Evolutionary conservation across 1,140 invertebrate genomes (phyloP), one percentile per base, ranked within the genome.

Genomic region (Saxidomus purpurata): DNA sequence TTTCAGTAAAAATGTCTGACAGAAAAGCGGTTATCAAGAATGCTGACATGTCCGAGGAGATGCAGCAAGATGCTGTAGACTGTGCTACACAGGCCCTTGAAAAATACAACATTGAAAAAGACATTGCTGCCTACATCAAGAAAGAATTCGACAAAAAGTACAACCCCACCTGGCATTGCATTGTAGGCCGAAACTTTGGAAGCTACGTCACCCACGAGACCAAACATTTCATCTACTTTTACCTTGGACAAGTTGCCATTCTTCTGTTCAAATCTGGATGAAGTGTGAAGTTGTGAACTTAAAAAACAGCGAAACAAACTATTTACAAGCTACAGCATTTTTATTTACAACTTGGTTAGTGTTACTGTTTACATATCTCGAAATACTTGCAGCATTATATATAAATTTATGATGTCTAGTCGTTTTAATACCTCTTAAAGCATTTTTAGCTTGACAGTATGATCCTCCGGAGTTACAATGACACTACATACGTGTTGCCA

Each of bases 21-120:
- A 97, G 99, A 96, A 99, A 99, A 97, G 99, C 99, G 95, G 99
- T 99, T 49, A 99, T 99, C 95, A 99, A 99, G 97, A 99, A 99
- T 97, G 99, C 99, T 93, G 99, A 99, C 96, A 99, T 99, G 99
- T 98, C 98, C 89, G 99, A 99, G 96, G 99, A 99, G 96, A 99
- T 99, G 99, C 99, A 99, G 97, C 99, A 99, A 96, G 99, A 99
- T 97, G 99, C 99, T 92, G 99, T 99, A 9, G 99, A 99, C 95
- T 99, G 98, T 96, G 99, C 99, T 87, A 99, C 99, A 79, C 99
- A 99, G 91, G 99, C 99, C 8, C 97, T 99, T 85, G 99, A 99
- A 96, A 99, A 99, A 95, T 99, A 99, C 96, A 99, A 99, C 96
- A 99, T 99, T 96, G 99, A 99, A 97, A 99, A 99, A 97, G 99